Conservation (phyloP, 1,140 invertebrate species). For the Meloidogyne hapla region DNA sequence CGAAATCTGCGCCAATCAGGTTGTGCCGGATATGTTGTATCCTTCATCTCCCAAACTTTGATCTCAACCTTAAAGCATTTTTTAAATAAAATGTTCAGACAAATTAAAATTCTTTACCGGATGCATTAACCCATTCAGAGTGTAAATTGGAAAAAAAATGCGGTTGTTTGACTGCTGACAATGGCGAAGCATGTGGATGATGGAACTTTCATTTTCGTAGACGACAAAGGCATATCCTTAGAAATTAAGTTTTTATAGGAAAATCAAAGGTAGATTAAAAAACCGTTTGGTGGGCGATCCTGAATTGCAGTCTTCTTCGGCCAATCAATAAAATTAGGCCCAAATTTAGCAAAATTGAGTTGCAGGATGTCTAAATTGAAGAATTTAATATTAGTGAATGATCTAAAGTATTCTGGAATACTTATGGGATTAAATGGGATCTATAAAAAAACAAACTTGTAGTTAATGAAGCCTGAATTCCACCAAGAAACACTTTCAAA, state of each 20-base stretch:
- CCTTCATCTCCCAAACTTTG: slow-evolving; percentile 34
- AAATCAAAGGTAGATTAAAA: slow-evolving; percentile 6
- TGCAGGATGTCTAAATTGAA: slow-evolving; percentile 31
- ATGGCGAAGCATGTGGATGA: slow-evolving; percentile 29
- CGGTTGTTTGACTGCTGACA: slow-evolving; percentile 25
- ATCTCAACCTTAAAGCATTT: slow-evolving; percentile 34
- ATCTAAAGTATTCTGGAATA: not conserved
- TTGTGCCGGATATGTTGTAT: slow-evolving; percentile 19
- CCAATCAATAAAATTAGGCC: slow-evolving; percentile 30
- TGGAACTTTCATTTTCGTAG: slow-evolving; percentile 29
- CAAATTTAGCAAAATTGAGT: slow-evolving; percentile 33
- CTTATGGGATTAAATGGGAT: too few relatives aligned
- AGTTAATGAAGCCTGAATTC: slow-evolving; percentile 18
- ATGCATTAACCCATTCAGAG: not conserved
- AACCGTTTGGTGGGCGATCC: slow-evolving; percentile 28
- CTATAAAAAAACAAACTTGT: slow-evolving; percentile 5
- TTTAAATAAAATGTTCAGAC: not conserved
- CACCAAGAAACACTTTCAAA: slow-evolving; percentile 35
- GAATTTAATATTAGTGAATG: too few relatives aligned
- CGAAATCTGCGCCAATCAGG: slow-evolving; percentile 30
- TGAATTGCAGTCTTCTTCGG: slow-evolving; percentile 31
- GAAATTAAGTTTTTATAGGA: slow-evolving; percentile 4
- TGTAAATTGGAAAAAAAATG: slow-evolving; percentile 22
- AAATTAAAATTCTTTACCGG: slow-evolving; percentile 18
- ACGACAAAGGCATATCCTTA: slow-evolving; percentile 36